Base-by-base conservation (phyloP, 1,140 invertebrate genomes). In the Procambarus virginalis region DNA sequence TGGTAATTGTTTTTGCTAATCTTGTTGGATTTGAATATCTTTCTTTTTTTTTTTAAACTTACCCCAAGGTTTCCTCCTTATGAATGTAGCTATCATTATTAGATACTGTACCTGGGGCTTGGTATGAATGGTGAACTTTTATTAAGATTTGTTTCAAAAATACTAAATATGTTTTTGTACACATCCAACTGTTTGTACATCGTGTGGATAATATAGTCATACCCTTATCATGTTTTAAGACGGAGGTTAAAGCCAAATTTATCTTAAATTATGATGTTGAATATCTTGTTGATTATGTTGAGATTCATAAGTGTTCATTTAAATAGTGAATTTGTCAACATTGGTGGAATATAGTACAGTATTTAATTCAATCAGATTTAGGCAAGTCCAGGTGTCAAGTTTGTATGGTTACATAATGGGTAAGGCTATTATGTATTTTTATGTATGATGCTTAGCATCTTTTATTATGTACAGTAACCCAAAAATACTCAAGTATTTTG, bases 1-100 rank as follows among this genome's bases (percentile, higher is more conserved):
- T 80, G 78, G 49, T 58, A 58, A 80, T 80, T 20, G 55, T 80
- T 51, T 46, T 78, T 79, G 55, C 78, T 45, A 55, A 58, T 58
- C 78, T 80, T 80, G 49, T 80, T 80, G 55, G n/a, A 80, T 49
- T 80, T 55, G n/a, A 14, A 22, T 80, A 55, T 22, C 17, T 58
- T 49, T 55, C 2, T 5, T 34, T 34, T 58, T 68, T 68, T 17
- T 68, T 17, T 5, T 8, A 20, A n/a, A 73, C 68, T 20, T 22
- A n/a, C 2, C n/a, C n/a, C 14, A 73, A 73, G 10, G n/a, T 73
- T 34, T 22, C 68, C 68, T 73, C 68, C 10, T 17, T 20, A 34
- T 73, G 68, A 73, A 73, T 73, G n/a, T 73, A 73, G 6, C 68
- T 73, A 73, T 34, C 20, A 20, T 68, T 68, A 68, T 73, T 22